phyloP scores from a whole-genome alignment of 2,797 vertebrate species.

The Parambassis ranga region DNA sequence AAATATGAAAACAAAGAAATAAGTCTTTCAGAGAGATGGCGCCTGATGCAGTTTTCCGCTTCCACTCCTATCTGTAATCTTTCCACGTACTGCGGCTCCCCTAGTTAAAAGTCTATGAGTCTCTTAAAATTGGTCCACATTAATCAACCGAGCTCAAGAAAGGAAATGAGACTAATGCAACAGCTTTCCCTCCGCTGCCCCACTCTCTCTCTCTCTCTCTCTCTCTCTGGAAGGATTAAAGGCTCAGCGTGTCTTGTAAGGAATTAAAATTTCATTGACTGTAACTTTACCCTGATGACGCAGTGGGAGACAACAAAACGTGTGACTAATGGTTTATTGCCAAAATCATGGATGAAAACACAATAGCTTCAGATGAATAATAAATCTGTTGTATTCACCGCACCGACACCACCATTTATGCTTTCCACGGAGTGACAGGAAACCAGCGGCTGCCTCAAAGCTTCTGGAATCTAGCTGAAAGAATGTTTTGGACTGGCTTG shows the following conservation, averaged over 20 bases:
- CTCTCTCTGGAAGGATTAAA: slow-evolving; percentile 42
- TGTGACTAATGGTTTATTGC: slow-evolving; percentile 40
- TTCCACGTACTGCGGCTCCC: neutral
- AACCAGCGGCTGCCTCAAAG: slow-evolving; percentile 21
- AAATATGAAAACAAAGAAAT: neutral
- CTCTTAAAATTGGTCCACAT: slow-evolving; percentile 13
- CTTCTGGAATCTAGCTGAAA: slow-evolving; percentile 28
- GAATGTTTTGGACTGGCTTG: slow-evolving; percentile 37
- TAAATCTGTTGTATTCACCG: slow-evolving; percentile 48
- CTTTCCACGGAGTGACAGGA: neutral
- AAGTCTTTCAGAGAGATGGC: neutral
- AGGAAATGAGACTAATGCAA: slow-evolving; percentile 17
- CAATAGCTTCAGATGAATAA: slow-evolving; percentile 59
- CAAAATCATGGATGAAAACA: slow-evolving; percentile 52
- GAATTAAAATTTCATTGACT: slow-evolving; percentile 60
- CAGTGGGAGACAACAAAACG: slow-evolving; percentile 30
- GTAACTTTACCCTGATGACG: slow-evolving; percentile 30
- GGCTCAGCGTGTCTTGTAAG: slow-evolving; percentile 23
- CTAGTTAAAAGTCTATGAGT: slow-evolving; percentile 22
- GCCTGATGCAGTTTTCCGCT: neutral
- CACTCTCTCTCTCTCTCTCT: slow-evolving; percentile 4
- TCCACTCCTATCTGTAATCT: slow-evolving; percentile 7
- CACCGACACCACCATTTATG: slow-evolving; percentile 2
- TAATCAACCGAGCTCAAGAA: slow-evolving; percentile 8
- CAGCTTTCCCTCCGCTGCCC: neutral